Percentiles rank a stretch among this genome's conserved stretches.
phyloP scores from a whole-genome alignment of 1,140 invertebrate species.

The Heterodera carotae region DNA sequence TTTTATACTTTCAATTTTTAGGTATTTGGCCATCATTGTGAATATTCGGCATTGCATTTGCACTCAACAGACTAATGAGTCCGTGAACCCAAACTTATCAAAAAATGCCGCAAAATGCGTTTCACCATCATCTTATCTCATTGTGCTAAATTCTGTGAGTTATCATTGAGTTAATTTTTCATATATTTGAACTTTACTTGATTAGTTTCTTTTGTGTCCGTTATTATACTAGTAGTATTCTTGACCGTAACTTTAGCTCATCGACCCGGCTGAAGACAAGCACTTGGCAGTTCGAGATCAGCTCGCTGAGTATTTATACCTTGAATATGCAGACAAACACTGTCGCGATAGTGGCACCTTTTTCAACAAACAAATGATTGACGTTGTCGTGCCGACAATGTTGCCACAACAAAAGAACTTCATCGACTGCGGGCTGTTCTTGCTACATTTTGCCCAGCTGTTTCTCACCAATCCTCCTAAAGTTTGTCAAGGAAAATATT shows the following conservation, averaged over 20 bases:
- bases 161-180: neutral
- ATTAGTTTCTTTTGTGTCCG: no score
- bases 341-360: conserved; percentile 20
- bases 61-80: neutral
- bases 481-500: conserved; percentile 31
- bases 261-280: conserved; percentile 43
- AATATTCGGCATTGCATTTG: conserved; percentile 74
- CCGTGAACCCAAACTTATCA: neutral
- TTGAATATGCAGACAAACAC: conserved; percentile 43
- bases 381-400: conserved; percentile 37
- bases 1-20: conserved; percentile 21
- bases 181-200: no score
- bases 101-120: neutral
- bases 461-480: conserved; percentile 74
- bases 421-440: conserved; percentile 91
- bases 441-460: conserved; percentile 90
- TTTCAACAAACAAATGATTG: conserved; percentile 27
- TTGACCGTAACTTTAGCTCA: conserved; percentile 33
- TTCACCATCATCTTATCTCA: neutral
- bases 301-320: conserved; percentile 70
- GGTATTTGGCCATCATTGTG: conserved; percentile 90
- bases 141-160: conserved; percentile 26
- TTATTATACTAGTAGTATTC: neutral
- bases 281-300: conserved; percentile 73
- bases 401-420: conserved; percentile 95